phyloP scores from a whole-genome alignment of 2,113 vertebrate species.

The Pantherophis guttatus region DNA sequence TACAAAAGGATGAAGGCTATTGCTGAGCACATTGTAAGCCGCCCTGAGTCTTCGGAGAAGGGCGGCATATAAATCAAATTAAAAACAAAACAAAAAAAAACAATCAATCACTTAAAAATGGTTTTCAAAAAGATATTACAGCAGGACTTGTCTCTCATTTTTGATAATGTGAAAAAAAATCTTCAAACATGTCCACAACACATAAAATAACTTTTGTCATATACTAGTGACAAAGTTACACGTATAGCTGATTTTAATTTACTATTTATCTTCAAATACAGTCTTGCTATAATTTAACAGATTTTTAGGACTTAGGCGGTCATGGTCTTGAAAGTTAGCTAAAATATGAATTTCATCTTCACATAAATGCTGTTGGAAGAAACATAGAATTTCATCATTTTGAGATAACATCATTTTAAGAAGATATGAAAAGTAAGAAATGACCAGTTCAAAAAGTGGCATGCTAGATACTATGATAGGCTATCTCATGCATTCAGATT shows the following conservation, averaged over 20 bases:
- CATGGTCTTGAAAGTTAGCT: background rate
- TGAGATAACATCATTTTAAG: background rate
- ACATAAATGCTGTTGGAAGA: background rate
- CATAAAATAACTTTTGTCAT: background rate
- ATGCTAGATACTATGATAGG: background rate
- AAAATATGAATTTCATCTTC: background rate
- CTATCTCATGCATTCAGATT: background rate
- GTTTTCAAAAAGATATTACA: background rate
- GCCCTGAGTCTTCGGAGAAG: no score
- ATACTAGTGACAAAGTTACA: background rate
- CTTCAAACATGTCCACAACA: background rate
- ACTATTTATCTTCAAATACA: background rate
- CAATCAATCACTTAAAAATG: background rate
- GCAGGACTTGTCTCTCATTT: background rate
- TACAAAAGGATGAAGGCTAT: no score
- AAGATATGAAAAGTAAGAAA: background rate
- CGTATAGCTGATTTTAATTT: background rate
- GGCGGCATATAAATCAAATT: no score
- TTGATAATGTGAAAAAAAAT: background rate
- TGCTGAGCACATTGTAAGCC: no score
- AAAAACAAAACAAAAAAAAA: no score
- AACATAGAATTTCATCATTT: background rate
- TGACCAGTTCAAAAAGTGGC: background rate
- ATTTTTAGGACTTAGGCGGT: background rate
- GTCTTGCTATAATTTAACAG: background rate